Percentiles rank a stretch among this genome's conserved stretches.
These are phyloP conservation scores for Actias luna DNA, from an alignment of 2,888 invertebrate species.

Conservation along the genomic window DNA sequence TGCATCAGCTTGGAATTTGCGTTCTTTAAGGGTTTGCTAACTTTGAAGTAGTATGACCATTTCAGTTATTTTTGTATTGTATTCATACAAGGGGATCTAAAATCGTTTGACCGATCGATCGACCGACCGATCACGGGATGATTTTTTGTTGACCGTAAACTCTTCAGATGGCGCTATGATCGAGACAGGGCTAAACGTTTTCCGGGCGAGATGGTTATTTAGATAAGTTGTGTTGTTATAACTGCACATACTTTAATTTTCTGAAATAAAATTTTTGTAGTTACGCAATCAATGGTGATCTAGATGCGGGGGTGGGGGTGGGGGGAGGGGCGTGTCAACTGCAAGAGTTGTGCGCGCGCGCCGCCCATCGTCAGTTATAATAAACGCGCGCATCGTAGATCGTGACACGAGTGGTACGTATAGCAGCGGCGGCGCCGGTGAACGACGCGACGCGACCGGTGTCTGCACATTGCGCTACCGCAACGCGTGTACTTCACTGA, in stretches of 20 bases:
- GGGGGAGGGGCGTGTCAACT: slow-evolving; percentile 57
- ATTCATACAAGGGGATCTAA: too few species aligned
- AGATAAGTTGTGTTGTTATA: background rate
- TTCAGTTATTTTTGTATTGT: too few species aligned
- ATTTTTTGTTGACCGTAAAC: too few species aligned
- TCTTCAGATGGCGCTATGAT: too few species aligned
- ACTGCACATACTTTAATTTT: background rate
- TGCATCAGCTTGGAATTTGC: too few species aligned
- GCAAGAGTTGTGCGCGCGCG: slow-evolving; percentile 49
- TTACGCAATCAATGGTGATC: slow-evolving; percentile 11
- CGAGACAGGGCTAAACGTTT: too few species aligned
- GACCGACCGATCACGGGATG: too few species aligned
- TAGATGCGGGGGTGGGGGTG: slow-evolving; percentile 45
- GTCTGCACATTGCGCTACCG: slow-evolving; percentile 28
- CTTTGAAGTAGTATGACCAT: too few species aligned
- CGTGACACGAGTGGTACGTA: slow-evolving; percentile 26
- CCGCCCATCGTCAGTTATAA: slow-evolving; percentile 61
- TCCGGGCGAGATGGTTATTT: background rate
- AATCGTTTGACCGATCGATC: too few species aligned
- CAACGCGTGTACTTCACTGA: slow-evolving; percentile 17
- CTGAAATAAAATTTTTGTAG: background rate
- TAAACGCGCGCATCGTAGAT: slow-evolving; percentile 57
- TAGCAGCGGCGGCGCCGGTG: slow-evolving; percentile 48
- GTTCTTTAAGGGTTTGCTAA: too few species aligned
- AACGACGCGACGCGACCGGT: slow-evolving; percentile 44